Conservation (phyloP, 37 sponge, comb jelly and placozoan species). For the Geodia barretti region DNA sequence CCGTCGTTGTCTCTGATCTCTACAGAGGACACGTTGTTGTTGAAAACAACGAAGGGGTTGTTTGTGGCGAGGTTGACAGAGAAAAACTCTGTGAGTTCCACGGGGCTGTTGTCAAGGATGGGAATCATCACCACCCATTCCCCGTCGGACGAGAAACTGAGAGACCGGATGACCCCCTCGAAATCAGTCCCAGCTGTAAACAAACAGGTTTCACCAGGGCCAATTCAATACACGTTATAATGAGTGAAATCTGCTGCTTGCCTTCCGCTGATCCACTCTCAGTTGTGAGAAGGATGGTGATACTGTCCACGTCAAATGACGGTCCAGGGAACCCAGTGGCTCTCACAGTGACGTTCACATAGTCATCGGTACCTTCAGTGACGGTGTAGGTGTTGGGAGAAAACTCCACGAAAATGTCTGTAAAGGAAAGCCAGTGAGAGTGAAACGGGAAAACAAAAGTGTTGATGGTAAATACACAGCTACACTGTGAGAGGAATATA, state of each 20-base stretch:
- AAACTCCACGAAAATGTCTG: slow-evolving; percentile 10
- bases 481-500: too few relatives aligned
- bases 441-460: too few relatives aligned
- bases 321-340: not conserved
- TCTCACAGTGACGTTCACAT: not conserved
- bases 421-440: not conserved
- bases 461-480: too few relatives aligned
- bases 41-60: not conserved
- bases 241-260: not conserved
- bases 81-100: slow-evolving; percentile 26
- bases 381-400: not conserved
- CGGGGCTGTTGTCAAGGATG: slow-evolving; percentile 5
- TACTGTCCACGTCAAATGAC: not conserved
- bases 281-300: slow-evolving; percentile 1
- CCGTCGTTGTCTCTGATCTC: not conserved
- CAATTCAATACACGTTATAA: not conserved
- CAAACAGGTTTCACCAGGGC: not conserved
- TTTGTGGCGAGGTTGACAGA: not conserved
- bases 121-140: not conserved
- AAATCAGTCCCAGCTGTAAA: slow-evolving; percentile 10
- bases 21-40: not conserved
- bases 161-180: not conserved
- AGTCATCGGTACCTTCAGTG: not conserved
- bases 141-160: not conserved
- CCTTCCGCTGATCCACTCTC: slow-evolving; percentile 14